Percentiles rank a stretch among this genome's conserved stretches.
These are phyloP conservation scores for Bucco capensis DNA, from an alignment of 2,113 vertebrate genomes.

Conservation along the genomic window DNA sequence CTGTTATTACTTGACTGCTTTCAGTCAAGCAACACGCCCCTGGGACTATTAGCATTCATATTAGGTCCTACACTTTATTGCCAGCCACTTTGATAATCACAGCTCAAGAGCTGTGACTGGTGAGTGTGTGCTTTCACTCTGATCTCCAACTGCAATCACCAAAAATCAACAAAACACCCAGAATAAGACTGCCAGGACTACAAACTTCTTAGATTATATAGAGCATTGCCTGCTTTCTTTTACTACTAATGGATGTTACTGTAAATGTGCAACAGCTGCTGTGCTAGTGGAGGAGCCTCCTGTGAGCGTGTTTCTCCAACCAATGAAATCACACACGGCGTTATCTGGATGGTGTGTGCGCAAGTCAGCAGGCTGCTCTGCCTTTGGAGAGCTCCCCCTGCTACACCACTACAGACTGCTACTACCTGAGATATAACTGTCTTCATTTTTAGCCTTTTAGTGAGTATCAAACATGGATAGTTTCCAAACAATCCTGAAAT, in stretches of 20 bases:
- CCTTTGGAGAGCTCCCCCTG: constrained; percentile 12
- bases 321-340: neutral
- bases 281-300: neutral
- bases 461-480: constrained; percentile 78
- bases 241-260: rapidly evolving
- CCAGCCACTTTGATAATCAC: neutral
- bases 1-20: neutral
- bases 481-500: constrained; percentile 80
- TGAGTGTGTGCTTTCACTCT: neutral
- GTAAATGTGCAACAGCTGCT: neutral
- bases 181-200: neutral
- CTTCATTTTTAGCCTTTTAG: neutral
- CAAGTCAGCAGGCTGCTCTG: neutral
- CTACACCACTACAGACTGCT: neutral
- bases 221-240: neutral
- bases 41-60: neutral
- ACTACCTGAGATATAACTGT: rapidly evolving
- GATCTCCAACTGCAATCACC: neutral
- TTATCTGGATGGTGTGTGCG: neutral
- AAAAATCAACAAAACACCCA: neutral
- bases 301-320: neutral
- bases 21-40: neutral
- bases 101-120: neutral
- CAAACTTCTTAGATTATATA: neutral
- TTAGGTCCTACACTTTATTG: neutral